A percentile compares a stretch with the other conserved stretches of the same genome.
phyloP scores from a whole-genome alignment of 2,113 vertebrate species.

The Entelurus aequoreus region DNA sequence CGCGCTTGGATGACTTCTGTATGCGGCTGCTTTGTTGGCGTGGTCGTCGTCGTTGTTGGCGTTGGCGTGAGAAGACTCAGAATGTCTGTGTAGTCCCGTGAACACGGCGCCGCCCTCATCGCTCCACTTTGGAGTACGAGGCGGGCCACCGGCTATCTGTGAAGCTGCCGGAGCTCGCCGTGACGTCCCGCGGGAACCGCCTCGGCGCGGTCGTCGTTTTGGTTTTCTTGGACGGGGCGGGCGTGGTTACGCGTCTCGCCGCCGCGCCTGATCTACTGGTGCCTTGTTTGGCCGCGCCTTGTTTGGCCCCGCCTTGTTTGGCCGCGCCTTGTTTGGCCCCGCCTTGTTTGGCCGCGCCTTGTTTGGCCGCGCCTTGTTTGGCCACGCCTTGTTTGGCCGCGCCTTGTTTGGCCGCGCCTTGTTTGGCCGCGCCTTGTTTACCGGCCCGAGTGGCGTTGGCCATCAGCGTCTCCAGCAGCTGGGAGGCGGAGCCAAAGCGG shows the following conservation, averaged over 20 bases:
- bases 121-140: slow-evolving; percentile 64
- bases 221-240: slow-evolving; percentile 40
- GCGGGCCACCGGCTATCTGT: slow-evolving; percentile 53
- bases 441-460: slow-evolving; percentile 41
- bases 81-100: slow-evolving; percentile 49
- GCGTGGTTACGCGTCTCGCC: slow-evolving; percentile 27
- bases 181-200: slow-evolving; percentile 28
- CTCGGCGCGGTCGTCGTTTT: slow-evolving; percentile 48
- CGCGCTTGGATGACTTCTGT: slow-evolving; percentile 15
- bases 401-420: slow-evolving; percentile 23
- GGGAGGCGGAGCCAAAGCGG: slow-evolving; percentile 61
- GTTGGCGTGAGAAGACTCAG: slow-evolving; percentile 52
- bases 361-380: slow-evolving; percentile 16
- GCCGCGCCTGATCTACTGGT: background rate
- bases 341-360: no score
- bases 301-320: no score
- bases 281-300: background rate
- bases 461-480: slow-evolving; percentile 51
- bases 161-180: slow-evolving; percentile 46
- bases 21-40: slow-evolving; percentile 27
- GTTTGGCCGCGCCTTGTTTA: slow-evolving; percentile 31
- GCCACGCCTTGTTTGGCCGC: slow-evolving; percentile 20
- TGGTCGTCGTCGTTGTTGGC: slow-evolving; percentile 31
- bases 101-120: slow-evolving; percentile 67
- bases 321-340: no score